Evolutionary conservation across 2,113 vertebrate genomes (phyloP).

Genomic region (Mustela lutreola): DNA sequence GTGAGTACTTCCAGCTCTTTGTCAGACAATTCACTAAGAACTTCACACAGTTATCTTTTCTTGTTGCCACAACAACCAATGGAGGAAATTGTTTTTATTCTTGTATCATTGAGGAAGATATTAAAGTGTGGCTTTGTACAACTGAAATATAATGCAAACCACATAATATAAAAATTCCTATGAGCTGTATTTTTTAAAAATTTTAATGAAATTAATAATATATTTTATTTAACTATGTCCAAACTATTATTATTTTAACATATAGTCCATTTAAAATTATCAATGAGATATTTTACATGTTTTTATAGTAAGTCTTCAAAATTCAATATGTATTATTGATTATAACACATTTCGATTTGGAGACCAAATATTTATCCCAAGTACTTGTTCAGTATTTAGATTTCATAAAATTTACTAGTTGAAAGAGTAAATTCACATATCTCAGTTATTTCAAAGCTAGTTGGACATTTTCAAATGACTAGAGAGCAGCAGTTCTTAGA

Average conservation of each 20-base stretch:
- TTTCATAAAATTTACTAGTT: neutral
- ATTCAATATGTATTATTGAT: neutral
- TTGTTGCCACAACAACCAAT: constrained; percentile 15
- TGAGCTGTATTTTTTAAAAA: neutral
- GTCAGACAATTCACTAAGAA: neutral
- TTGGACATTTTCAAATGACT: neutral
- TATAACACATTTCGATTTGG: neutral
- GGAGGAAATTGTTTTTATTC: constrained; percentile 22
- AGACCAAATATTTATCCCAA: constrained; percentile 4
- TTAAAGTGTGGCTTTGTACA: neutral
- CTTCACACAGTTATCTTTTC: neutral
- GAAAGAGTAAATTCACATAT: neutral
- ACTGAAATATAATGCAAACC: neutral
- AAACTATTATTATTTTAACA: neutral
- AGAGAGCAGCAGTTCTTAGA: neutral
- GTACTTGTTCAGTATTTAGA: neutral
- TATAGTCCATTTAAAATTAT: neutral
- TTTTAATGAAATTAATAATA: neutral
- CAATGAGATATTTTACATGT: neutral
- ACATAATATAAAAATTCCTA: neutral
- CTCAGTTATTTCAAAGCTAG: neutral
- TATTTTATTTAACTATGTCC: neutral
- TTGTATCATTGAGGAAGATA: neutral
- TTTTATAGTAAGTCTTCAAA: neutral
- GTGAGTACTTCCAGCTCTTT: neutral